Evolutionary conservation across 2,888 invertebrate species (phyloP).

Genomic region (Epistrophella euchroma): DNA sequence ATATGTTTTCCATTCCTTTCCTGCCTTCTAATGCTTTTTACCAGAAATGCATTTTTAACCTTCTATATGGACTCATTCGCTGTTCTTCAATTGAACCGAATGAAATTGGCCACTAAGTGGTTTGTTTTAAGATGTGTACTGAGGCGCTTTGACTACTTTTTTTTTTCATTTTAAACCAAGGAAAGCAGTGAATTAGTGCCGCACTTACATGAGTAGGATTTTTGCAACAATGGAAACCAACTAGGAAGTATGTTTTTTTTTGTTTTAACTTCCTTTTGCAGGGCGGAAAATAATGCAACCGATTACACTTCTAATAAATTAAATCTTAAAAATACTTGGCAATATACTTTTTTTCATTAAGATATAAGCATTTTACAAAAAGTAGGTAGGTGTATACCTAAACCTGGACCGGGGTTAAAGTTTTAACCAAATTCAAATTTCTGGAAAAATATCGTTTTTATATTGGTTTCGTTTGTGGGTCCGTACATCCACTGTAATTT

Average conservation of each 20-base stretch:
- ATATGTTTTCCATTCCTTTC: conserved; percentile 26
- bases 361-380: neutral
- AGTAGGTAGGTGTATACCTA: too few relatives aligned
- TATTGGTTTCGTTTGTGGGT: too few relatives aligned
- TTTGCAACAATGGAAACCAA: conserved; percentile 16
- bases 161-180: neutral
- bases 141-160: conserved; percentile 22
- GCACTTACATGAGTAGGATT: conserved; percentile 34
- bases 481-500: too few relatives aligned
- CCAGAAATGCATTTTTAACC: conserved; percentile 60
- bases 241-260: neutral
- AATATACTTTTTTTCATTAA: neutral
- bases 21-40: conserved; percentile 24
- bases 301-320: conserved; percentile 8
- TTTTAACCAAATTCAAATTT: too few relatives aligned
- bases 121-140: conserved; percentile 65
- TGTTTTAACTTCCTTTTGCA: neutral
- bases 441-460: too few relatives aligned
- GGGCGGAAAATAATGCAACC: neutral
- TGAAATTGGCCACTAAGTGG: conserved; percentile 67
- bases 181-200: conserved; percentile 33
- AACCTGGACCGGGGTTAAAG: too few relatives aligned
- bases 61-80: conserved; percentile 46
- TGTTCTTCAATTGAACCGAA: conserved; percentile 60
- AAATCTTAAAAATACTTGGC: neutral